These are phyloP conservation scores for Drosophila melanocephala DNA, from an alignment of 2,888 invertebrate genomes.

Conservation along the genomic window DNA sequence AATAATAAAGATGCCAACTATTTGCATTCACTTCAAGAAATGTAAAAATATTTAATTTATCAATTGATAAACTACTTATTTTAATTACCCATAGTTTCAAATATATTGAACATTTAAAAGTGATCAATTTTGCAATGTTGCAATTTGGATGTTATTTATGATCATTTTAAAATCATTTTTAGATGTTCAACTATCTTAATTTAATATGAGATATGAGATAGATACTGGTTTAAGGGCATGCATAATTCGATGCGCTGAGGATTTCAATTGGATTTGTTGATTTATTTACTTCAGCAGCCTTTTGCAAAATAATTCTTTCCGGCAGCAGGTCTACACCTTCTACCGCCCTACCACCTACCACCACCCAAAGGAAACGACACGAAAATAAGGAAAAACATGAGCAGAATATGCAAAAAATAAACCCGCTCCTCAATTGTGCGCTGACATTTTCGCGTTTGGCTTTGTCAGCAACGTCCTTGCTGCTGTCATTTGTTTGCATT, in stretches of 20 bases:
- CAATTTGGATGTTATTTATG: background rate
- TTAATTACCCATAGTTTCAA: background rate
- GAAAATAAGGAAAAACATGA: background rate
- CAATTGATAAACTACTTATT: background rate
- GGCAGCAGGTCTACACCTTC: conserved; percentile 50
- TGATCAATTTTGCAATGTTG: background rate
- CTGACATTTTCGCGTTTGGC: conserved; percentile 80
- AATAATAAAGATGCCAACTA: background rate
- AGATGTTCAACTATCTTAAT: background rate
- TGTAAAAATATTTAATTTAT: background rate
- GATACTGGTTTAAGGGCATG: conserved; percentile 13
- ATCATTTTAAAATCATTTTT: background rate
- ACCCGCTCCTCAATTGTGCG: conserved; percentile 54
- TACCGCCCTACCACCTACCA: background rate
- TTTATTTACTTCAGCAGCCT: conserved; percentile 47
- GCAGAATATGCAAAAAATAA: background rate
- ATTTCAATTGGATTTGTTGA: conserved; percentile 26
- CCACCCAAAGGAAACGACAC: conserved; percentile 1
- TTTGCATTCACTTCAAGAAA: background rate
- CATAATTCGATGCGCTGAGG: background rate
- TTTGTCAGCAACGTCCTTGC: conserved; percentile 80
- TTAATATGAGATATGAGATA: background rate
- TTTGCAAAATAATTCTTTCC: conserved; percentile 74
- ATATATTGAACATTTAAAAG: background rate
- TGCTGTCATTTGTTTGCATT: conserved; percentile 79